Base-by-base conservation (phyloP, 2,888 invertebrate species). In the Desoria tigrina region DNA sequence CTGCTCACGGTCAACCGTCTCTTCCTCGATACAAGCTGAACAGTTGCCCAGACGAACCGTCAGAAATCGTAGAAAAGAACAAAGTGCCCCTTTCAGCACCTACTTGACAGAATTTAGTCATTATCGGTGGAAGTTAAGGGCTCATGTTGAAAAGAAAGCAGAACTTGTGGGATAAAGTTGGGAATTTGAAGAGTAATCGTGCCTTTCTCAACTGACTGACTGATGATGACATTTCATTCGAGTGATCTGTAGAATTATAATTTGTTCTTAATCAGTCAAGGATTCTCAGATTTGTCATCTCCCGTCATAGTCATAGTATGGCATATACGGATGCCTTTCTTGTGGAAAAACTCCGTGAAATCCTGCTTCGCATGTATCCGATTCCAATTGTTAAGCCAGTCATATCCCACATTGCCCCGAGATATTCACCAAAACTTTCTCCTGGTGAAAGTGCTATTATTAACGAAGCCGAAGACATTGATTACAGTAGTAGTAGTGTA, bases 281-380 rank as follows among this genome's bases (percentile, higher is more conserved):
- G 32, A 11, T 11, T 32, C 32, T 32, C 32, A 4, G n/a, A n/a
- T n/a, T n/a, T n/a, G n/a, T n/a, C n/a, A n/a, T n/a, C n/a, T n/a
- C n/a, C n/a, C n/a, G n/a, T n/a, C n/a, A n/a, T 39, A 39, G 45
- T 16, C 45, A 9, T 45, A 55, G 27, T 27, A 57, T 57, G 56
- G 37, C 42, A 18, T 57, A 57, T 42, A 37, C 21, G n/a, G 74
- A 74, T 45, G 61, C 68, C 51, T 72, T 69, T 65, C 65, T 72
- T 16, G 72, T 66, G 2, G 69, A 71, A 51, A 74, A 74, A 59
- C 67, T 74, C 39, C 63, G 69, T 18, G 74, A 74, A 65, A 74
- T 74, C 23, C 58, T 74, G 14, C 27, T 66, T n/a, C 59, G 71
- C 23, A 51, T 74, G 3, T 68, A 72, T n/a, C 66, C 66, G 11